A percentile compares a stretch with the other conserved stretches of the same genome.
phyloP scores from a whole-genome alignment of 2,797 vertebrate species.

The Leptodactylus fallax region DNA sequence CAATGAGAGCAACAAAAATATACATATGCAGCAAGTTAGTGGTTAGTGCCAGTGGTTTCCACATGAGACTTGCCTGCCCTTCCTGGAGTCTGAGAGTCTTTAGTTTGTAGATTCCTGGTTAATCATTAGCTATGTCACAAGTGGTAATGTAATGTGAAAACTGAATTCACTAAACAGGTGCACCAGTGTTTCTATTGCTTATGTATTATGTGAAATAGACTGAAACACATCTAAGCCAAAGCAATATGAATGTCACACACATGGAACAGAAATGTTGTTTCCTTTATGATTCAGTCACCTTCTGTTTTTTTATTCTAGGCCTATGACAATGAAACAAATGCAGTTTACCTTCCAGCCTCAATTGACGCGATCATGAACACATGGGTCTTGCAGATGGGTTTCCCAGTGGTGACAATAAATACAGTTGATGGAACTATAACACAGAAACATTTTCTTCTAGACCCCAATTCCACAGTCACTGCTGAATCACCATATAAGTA shows the following conservation, averaged over 20 bases:
- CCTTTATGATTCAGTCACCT: not conserved
- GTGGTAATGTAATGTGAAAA: too few relatives aligned
- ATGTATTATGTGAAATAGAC: not conserved
- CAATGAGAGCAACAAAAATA: too few relatives aligned
- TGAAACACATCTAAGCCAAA: not conserved
- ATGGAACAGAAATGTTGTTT: not conserved
- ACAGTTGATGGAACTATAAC: slow-evolving; percentile 76
- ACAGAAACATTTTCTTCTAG: slow-evolving; percentile 90
- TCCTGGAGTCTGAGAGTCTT: too few relatives aligned
- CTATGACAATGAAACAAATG: slow-evolving; percentile 52
- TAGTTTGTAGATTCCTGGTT: too few relatives aligned
- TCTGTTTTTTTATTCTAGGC: slow-evolving; percentile 74
- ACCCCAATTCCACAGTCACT: slow-evolving; percentile 77
- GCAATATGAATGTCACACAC: not conserved
- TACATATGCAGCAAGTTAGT: too few relatives aligned
- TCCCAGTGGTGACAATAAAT: slow-evolving; percentile 86
- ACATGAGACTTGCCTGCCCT: too few relatives aligned
- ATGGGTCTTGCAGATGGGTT: slow-evolving; percentile 97
- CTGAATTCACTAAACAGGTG: too few relatives aligned
- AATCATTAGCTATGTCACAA: too few relatives aligned
- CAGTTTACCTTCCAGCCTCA: slow-evolving; percentile 64
- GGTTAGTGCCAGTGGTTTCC: too few relatives aligned
- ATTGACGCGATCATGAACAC: slow-evolving; percentile 88
- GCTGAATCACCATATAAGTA: slow-evolving; percentile 86
- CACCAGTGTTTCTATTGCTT: not conserved